Evolutionary conservation across 2,113 vertebrate genomes (phyloP), one percentile per base, ranked within the genome.

Genomic region (Stegastes partitus): DNA sequence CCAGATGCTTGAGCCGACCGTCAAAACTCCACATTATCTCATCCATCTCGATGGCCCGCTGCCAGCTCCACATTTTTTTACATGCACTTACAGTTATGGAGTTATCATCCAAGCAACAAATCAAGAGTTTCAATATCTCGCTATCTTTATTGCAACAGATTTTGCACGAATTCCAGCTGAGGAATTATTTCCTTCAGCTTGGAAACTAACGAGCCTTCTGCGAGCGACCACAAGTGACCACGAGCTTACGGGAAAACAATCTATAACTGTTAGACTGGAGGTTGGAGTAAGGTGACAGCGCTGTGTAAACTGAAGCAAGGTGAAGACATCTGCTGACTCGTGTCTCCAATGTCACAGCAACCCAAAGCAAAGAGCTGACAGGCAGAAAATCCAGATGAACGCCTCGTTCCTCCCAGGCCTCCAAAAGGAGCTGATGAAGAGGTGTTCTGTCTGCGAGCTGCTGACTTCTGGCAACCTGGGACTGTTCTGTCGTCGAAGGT

Each of bases 401-500:
- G 57, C 69, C 79, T 75, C 44, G 78, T 72, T 76, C 75, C 87
- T 83, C 64, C 28, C 56, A 45, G 75, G 85, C 55, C 63, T 45
- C 12, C 11, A 25, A 65, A 83, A 86, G 77, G 65, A 85, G 83
- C 89, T 88, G 89, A 87, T 85, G 89, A 82, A 78, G 89, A 79
- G 75, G 77, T 50, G 70, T 45, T 78, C 75, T 22, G 55, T 71
- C 55, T 7, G 6, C 3, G 51, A 89, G 78, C 31, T 92, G 90
- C 90, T 94, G 92, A 93, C 91, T 91, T 91, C 75, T 81, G 74
- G 76, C 82, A 83, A 79, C 88, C 77, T 66, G 89, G 83, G 82
- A 85, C 39, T 2, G 37, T 54, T 73, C 8, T n/a, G 11, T 67
- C 39, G 39, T 23, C 42, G 54, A 92, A 94, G 93, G 93, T 92